Percentiles rank a stretch among this genome's conserved stretches.
phyloP scores from a whole-genome alignment of 2,888 invertebrate genomes.

The Tridacna gigas region DNA sequence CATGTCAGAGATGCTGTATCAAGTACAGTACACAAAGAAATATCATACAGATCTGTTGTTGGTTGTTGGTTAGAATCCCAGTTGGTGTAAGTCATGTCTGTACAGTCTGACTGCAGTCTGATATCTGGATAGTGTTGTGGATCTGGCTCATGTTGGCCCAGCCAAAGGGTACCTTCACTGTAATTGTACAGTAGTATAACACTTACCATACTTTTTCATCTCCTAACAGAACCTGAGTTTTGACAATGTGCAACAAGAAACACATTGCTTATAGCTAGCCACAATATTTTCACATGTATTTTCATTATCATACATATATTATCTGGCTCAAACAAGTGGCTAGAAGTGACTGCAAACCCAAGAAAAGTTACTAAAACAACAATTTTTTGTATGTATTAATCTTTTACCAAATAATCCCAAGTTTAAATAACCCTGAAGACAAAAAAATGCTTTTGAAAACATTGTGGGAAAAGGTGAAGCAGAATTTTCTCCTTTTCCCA shows the following conservation, averaged over 20 bases:
- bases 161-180: neutral
- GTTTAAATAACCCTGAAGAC: no score
- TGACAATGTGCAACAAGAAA: neutral
- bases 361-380: no score
- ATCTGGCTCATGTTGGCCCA: neutral
- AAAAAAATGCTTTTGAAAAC: no score
- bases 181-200: neutral
- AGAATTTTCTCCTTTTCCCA: no score
- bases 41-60: neutral
- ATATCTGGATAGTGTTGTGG: neutral
- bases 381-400: no score
- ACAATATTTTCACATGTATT: no score
- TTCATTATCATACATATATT: no score
- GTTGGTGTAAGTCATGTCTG: neutral
- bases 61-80: neutral
- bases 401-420: no score
- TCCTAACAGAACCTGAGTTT: neutral
- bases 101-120: constrained; percentile 1
- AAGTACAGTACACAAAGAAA: neutral
- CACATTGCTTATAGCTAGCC: no score
- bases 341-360: no score
- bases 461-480: no score
- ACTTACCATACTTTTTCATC: neutral
- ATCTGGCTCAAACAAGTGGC: no score
- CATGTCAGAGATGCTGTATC: neutral